A percentile compares a stretch with the other conserved stretches of the same genome.
Evolutionary conservation across 2,113 vertebrate species (phyloP).

Genomic region (Salminus brasiliensis): DNA sequence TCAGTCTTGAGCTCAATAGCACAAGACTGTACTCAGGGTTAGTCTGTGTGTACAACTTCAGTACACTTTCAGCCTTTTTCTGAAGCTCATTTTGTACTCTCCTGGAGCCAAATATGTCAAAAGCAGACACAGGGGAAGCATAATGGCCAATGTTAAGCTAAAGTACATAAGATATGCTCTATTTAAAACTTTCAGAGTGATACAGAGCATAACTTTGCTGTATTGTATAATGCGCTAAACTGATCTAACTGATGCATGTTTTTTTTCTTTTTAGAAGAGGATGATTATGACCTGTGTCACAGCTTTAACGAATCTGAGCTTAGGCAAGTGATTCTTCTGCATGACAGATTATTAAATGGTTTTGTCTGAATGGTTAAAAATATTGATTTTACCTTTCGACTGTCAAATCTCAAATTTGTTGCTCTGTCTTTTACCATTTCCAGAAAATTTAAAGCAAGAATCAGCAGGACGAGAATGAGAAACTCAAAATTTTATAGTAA

Average conservation of each 20-base stretch:
- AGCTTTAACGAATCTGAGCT: constrained; percentile 71
- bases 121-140: not conserved
- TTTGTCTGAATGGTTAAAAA: not conserved
- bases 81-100: not conserved
- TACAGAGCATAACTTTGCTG: not conserved
- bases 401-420: not conserved
- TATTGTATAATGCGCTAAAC: not conserved
- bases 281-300: constrained; percentile 61
- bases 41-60: not conserved
- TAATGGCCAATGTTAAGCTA: not conserved
- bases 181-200: too few species aligned
- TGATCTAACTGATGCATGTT: not conserved
- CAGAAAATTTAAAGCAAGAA: constrained; percentile 62
- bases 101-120: not conserved
- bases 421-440: not conserved
- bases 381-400: not conserved
- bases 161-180: too few species aligned
- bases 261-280: constrained; percentile 61
- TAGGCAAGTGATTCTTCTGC: constrained; percentile 62
- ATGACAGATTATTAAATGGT: too few species aligned
- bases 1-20: not conserved
- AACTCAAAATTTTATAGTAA: constrained; percentile 77
- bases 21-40: not conserved
- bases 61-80: not conserved
- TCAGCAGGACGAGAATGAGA: constrained; percentile 60